Evolutionary conservation across 2,113 vertebrate species (phyloP), one percentile per base, ranked within the genome.

Genomic region (Corythornis cristatus): DNA sequence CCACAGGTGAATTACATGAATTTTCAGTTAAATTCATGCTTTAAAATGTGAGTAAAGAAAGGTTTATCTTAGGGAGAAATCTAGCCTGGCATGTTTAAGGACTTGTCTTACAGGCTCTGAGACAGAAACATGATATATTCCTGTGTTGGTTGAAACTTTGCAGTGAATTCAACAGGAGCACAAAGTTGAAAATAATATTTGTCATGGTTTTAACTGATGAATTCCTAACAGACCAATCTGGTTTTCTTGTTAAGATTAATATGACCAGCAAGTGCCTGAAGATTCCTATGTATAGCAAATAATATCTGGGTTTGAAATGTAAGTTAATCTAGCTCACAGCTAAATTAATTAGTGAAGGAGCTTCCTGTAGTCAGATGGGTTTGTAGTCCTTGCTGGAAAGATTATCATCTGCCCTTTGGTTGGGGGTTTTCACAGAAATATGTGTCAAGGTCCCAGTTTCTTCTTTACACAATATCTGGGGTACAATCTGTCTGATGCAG

Each of bases 321-420:
- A 68, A 77, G 78, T 93, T 67, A 89, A 87, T 91, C 84, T 78
- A 93, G 33, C 84, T 93, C 60, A 89, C 46, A 88, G 25, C 54
- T 82, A 64, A 77, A 92, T 91, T 91, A 90, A 82, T 87, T 83
- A 53, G 8, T 78, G 73, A 92, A 83, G 51, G 91, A 93, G 15
- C 68, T 76, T 94, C 75, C 43, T 51, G 7, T 66, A 64, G 35
- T 82, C 54, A 65, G 16, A 67, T 74, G n/a, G 22, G 17, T 67
- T 18, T 10, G 3, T 79, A 23, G 4, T 66, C 7, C 26, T 54
- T 66, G 45, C 33, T 89, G 62, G 54, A 79, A 76, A 74, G 83
- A 40, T 11, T 10, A 4, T 35, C 37, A 1, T 58, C 43, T 43
- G 4, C 50, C 6, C 83, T 89, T 95, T 50, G 10, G 3, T 26